phyloP scores from a whole-genome alignment of 2,888 invertebrate genomes.

The Eledone cirrhosa region DNA sequence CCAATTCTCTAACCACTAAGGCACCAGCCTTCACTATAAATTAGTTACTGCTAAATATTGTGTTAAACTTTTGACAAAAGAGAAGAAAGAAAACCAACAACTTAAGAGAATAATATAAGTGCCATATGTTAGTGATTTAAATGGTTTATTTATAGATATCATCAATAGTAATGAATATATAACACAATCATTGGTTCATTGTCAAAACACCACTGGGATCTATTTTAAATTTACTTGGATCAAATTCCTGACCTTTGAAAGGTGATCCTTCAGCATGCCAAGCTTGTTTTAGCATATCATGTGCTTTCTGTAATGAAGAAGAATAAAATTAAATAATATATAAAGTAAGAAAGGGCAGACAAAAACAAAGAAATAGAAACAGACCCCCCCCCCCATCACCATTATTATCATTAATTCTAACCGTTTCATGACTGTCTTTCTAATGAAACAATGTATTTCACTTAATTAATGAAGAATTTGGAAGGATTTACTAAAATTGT shows the following conservation, averaged over 20 bases:
- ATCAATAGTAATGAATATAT: conserved; percentile 5
- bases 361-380: not conserved
- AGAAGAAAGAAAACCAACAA: no score
- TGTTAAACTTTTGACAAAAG: no score
- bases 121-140: not conserved
- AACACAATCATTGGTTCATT: not conserved
- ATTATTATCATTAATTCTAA: no score
- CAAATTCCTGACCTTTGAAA: conserved; percentile 84
- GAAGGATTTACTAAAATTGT: no score
- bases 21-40: no score
- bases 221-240: conserved; percentile 72
- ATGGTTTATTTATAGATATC: conserved; percentile 17
- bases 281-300: conserved; percentile 73
- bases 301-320: conserved; percentile 58
- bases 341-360: not conserved
- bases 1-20: no score
- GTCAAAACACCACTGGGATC: conserved; percentile 45
- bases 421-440: no score
- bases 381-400: no score
- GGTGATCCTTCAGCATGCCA: conserved; percentile 90
- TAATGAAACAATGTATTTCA: no score
- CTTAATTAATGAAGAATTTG: no score
- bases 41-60: no score
- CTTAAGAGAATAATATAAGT: not conserved
- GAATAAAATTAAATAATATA: conserved; percentile 26